Percentiles rank a stretch among this genome's conserved stretches.
Conservation (phyloP, 2,888 invertebrate species). For the Trisateles emortualis region DNA sequence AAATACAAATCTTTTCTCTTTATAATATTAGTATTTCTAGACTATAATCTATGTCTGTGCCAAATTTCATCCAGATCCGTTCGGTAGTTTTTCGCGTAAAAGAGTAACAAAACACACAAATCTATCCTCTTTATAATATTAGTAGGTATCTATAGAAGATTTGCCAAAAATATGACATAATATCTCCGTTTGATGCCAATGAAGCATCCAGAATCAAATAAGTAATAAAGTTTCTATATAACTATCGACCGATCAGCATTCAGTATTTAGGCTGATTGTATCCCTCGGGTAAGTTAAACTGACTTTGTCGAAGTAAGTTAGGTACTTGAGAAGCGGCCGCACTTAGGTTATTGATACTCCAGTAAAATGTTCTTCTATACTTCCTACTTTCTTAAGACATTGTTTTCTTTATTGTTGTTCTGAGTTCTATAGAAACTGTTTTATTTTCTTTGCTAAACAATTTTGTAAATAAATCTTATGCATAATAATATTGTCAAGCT, state of each 20-base stretch:
- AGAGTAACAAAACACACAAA: too few relatives aligned
- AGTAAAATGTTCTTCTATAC: conserved; percentile 19
- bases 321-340: conserved; percentile 22
- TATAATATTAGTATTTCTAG: too few relatives aligned
- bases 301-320: conserved; percentile 43
- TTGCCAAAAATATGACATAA: too few relatives aligned
- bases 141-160: too few relatives aligned
- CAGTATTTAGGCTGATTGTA: conserved; percentile 52
- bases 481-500: neutral
- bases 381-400: conserved; percentile 12
- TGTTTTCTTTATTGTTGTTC: conserved; percentile 5
- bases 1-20: too few relatives aligned
- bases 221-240: neutral
- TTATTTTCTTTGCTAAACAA: neutral
- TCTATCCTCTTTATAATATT: too few relatives aligned
- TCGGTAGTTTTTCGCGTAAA: too few relatives aligned
- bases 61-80: too few relatives aligned
- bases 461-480: neutral
- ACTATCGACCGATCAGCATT: conserved; percentile 41
- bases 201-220: neutral
- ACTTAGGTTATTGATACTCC: conserved; percentile 40
- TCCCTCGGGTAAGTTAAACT: conserved; percentile 39
- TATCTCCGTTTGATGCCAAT: conserved; percentile 2
- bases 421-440: neutral
- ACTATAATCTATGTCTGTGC: too few relatives aligned